Conservation (phyloP, 2,888 invertebrate genomes). For the Acrobasis consociella region DNA sequence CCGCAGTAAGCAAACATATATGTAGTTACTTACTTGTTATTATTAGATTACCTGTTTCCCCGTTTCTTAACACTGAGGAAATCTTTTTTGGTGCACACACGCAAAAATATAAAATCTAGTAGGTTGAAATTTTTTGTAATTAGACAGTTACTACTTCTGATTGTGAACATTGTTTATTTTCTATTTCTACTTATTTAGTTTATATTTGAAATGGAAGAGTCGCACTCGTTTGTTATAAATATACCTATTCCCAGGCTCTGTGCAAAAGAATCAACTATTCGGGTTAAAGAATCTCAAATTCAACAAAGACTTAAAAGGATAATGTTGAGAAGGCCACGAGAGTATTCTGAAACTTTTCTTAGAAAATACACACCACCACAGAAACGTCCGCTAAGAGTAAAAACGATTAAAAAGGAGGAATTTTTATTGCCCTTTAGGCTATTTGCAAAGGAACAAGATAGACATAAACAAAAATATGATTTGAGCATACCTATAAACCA, state of each 20-base stretch:
- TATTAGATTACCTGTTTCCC: not conserved
- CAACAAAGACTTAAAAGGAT: slow-evolving; percentile 28
- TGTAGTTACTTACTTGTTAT: too few relatives aligned
- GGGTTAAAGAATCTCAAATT: slow-evolving; percentile 31
- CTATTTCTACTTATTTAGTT: slow-evolving; percentile 24
- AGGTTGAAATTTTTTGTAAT: not conserved
- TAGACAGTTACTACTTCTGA: not conserved
- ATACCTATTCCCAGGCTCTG: slow-evolving; percentile 27
- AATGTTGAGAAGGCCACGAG: slow-evolving; percentile 29
- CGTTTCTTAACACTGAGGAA: not conserved
- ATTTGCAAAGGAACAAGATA: slow-evolving; percentile 51
- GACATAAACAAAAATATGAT: slow-evolving; percentile 42
- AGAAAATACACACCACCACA: slow-evolving; percentile 42
- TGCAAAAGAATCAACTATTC: slow-evolving; percentile 28
- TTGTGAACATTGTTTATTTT: slow-evolving; percentile 25
- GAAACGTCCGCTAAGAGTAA: slow-evolving; percentile 42
- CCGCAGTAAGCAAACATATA: too few relatives aligned
- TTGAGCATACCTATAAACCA: slow-evolving; percentile 46
- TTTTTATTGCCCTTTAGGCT: slow-evolving; percentile 53
- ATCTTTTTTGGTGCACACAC: not conserved
- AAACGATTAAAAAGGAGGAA: slow-evolving; percentile 47
- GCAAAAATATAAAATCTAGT: slow-evolving; percentile 7
- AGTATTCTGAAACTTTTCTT: slow-evolving; percentile 36
- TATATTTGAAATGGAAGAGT: slow-evolving; percentile 42
- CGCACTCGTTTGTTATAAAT: slow-evolving; percentile 32